Conservation (phyloP, 2,888 invertebrate genomes). For the Tinea semifulvella region DNA sequence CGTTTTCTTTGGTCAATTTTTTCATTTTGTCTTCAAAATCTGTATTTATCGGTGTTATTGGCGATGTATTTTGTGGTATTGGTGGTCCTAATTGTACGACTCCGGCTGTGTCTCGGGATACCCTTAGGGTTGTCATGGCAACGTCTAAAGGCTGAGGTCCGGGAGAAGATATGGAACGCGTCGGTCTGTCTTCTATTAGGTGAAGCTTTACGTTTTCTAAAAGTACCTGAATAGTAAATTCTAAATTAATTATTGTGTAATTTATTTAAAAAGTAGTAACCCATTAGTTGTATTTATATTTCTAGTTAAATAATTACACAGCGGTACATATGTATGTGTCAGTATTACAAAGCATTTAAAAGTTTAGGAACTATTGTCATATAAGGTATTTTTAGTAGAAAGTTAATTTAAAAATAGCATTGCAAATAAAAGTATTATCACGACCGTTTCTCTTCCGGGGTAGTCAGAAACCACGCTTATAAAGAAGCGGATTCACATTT, state of each 20-base stretch:
- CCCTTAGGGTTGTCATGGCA: slow-evolving; percentile 72
- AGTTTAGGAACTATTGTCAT: too few species aligned
- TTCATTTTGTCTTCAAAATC: slow-evolving; percentile 40
- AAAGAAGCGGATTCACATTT: too few species aligned
- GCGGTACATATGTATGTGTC: too few species aligned
- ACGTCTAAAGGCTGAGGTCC: slow-evolving; percentile 83
- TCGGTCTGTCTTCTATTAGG: slow-evolving; percentile 84
- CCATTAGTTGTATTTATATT: neutral
- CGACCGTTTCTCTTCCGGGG: too few species aligned
- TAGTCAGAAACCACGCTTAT: too few species aligned
- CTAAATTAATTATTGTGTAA: neutral
- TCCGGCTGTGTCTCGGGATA: slow-evolving; percentile 78
- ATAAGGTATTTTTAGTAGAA: too few species aligned
- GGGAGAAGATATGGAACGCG: slow-evolving; percentile 79
- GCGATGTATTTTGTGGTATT: slow-evolving; percentile 31
- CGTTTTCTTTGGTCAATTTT: slow-evolving; percentile 51
- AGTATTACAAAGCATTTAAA: neutral
- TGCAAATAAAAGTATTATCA: too few species aligned
- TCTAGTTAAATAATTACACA: neutral
- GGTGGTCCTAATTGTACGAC: slow-evolving; percentile 77
- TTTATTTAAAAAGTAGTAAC: too few species aligned
- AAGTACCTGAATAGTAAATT: slow-evolving; percentile 71
- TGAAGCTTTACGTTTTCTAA: slow-evolving; percentile 80
- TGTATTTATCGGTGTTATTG: slow-evolving; percentile 33
- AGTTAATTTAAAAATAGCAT: too few species aligned